Conservation (phyloP, 2,888 invertebrate genomes). For the Ochlodes sylvanus region DNA sequence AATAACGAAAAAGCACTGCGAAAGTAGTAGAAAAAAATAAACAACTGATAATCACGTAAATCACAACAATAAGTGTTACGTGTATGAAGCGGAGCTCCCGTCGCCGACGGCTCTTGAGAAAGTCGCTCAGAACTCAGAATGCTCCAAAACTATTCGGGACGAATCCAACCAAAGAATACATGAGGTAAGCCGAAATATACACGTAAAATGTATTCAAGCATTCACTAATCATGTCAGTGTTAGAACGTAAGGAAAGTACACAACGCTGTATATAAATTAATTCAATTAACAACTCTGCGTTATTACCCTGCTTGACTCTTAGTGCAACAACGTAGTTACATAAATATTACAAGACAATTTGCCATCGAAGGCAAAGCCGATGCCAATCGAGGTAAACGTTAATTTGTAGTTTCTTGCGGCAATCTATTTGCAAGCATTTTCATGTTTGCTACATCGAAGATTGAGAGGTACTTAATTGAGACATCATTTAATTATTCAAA, state of each 20-base stretch:
- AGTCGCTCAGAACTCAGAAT: too few species aligned
- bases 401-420: slow-evolving; percentile 27
- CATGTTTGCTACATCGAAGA: slow-evolving; percentile 15
- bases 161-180: too few species aligned
- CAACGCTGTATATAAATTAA: background rate
- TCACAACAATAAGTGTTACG: too few species aligned
- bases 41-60: too few species aligned
- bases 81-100: too few species aligned
- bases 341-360: slow-evolving; percentile 18
- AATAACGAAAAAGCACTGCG: too few species aligned
- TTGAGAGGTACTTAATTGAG: slow-evolving; percentile 29
- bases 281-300: background rate
- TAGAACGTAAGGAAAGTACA: background rate
- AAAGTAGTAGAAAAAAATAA: too few species aligned
- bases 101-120: too few species aligned
- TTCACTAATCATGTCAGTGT: too few species aligned
- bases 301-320: background rate
- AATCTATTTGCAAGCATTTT: slow-evolving; percentile 22
- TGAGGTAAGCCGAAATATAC: too few species aligned
- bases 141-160: too few species aligned
- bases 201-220: too few species aligned
- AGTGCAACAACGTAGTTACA: background rate
- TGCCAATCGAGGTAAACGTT: slow-evolving; percentile 16
- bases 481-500: slow-evolving; percentile 16
- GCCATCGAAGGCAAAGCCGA: slow-evolving; percentile 19